A percentile compares a stretch with the other conserved stretches of the same genome.
Conservation (phyloP, 2,797 vertebrate species). For the Gadopsis bispinosus region DNA sequence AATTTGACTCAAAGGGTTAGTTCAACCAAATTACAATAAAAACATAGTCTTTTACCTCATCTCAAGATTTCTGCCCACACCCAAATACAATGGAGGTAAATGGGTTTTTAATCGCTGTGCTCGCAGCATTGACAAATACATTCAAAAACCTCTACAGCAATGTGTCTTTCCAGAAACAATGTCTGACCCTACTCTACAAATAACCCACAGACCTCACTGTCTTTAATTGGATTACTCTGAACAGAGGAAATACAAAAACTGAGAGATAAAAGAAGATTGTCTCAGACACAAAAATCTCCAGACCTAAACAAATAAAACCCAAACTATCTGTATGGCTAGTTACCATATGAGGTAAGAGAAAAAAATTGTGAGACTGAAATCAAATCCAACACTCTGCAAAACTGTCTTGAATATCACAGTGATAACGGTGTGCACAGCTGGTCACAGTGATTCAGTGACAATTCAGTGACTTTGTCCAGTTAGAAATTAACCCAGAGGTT, state of each 20-base stretch:
- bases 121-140: not conserved
- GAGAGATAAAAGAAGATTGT: not conserved
- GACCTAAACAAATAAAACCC: not conserved
- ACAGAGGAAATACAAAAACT: conserved; percentile 2
- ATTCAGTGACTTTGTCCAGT: conserved; percentile 25
- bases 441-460: conserved; percentile 52
- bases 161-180: not conserved
- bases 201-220: not conserved
- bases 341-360: not conserved
- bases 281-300: not conserved
- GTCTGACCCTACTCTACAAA: not conserved
- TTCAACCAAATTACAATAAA: conserved; percentile 32
- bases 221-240: not conserved
- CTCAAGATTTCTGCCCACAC: not conserved
- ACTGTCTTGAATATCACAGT: conserved; percentile 73
- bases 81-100: not conserved
- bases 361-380: conserved; percentile 44
- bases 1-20: conserved; percentile 21
- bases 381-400: conserved; percentile 35
- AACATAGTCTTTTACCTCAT: not conserved
- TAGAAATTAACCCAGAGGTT: conserved; percentile 22
- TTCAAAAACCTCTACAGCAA: not conserved
- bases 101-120: not conserved
- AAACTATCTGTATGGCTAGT: not conserved
- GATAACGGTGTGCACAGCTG: conserved; percentile 64